These are phyloP conservation scores for Drosophila formosana DNA, from an alignment of 2,888 invertebrate species.

Conservation along the genomic window DNA sequence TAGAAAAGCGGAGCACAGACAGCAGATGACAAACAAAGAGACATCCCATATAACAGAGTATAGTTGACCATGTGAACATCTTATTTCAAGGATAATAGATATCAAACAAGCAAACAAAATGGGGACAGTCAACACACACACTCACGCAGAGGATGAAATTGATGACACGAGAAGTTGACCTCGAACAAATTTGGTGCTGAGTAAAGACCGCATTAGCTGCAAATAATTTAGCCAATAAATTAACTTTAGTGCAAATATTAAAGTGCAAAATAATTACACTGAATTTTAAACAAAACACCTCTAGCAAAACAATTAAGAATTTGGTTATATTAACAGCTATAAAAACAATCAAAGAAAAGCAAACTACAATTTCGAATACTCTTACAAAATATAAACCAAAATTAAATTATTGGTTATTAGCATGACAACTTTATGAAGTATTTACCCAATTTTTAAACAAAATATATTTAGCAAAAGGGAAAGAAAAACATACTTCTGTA, in stretches of 20 bases:
- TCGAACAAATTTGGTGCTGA: slow-evolving; percentile 9
- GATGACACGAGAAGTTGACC: slow-evolving; percentile 21
- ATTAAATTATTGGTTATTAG: too few relatives aligned
- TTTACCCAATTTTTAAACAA: too few relatives aligned
- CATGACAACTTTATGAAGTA: too few relatives aligned
- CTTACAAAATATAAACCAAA: background rate
- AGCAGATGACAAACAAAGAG: slow-evolving; percentile 41
- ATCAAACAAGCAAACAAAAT: slow-evolving; percentile 61
- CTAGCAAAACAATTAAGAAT: background rate
- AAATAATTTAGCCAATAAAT: slow-evolving; percentile 13
- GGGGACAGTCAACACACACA: slow-evolving; percentile 29
- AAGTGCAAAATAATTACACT: background rate
- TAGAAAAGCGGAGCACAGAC: slow-evolving; percentile 44
- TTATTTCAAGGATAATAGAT: slow-evolving; percentile 72
- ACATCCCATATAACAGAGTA: slow-evolving; percentile 10
- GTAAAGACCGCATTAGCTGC: slow-evolving; percentile 4
- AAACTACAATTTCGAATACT: background rate
- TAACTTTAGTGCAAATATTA: background rate
- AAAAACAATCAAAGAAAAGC: background rate
- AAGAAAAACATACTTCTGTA: too few relatives aligned
- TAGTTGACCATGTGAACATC: slow-evolving; percentile 53
- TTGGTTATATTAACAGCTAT: background rate
- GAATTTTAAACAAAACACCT: background rate
- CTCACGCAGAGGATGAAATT: slow-evolving; percentile 4
- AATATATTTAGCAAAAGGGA: too few relatives aligned